phyloP scores from a whole-genome alignment of 2,797 vertebrate species.

The Euthynnus affinis region DNA sequence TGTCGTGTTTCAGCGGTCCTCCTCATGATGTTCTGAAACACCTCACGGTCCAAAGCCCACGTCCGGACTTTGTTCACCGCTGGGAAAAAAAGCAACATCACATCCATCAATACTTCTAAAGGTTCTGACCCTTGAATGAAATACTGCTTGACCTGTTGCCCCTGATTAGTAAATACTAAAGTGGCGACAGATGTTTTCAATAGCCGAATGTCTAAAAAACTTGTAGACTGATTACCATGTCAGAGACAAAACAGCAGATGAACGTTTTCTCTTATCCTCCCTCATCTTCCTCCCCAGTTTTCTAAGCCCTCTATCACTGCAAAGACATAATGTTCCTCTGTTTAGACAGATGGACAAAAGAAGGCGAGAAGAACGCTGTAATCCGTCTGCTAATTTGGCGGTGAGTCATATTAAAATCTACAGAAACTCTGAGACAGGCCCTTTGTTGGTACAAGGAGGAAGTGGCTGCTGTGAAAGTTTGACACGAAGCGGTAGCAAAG shows the following conservation, averaged over 20 bases:
- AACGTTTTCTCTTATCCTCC: not conserved
- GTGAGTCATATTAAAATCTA: conserved; percentile 22
- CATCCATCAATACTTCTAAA: conserved; percentile 2
- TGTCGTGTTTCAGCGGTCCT: conserved; percentile 93
- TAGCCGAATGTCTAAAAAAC: not conserved
- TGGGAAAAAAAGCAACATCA: conserved; percentile 78
- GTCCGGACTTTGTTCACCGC: conserved; percentile 90
- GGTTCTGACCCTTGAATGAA: conserved; percentile 9
- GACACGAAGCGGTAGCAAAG: conserved; percentile 48
- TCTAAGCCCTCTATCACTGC: not conserved
- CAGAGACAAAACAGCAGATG: not conserved
- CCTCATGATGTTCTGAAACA: conserved; percentile 98
- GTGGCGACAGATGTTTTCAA: conserved; percentile 31
- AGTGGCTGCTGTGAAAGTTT: conserved; percentile 30
- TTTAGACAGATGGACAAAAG: conserved; percentile 17
- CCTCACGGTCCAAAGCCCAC: conserved; percentile 94
- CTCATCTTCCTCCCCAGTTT: conserved; percentile 13
- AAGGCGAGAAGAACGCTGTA: conserved; percentile 16
- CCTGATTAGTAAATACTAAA: conserved; percentile 21
- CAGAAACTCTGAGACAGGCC: conserved; percentile 6
- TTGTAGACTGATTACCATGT: not conserved
- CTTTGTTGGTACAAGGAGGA: conserved; percentile 9
- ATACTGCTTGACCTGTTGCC: conserved; percentile 28
- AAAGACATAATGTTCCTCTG: not conserved
- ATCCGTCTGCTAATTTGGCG: conserved; percentile 14